phyloP scores from a whole-genome alignment of 2,113 vertebrate genomes.

The Myotis lucifugus region DNA sequence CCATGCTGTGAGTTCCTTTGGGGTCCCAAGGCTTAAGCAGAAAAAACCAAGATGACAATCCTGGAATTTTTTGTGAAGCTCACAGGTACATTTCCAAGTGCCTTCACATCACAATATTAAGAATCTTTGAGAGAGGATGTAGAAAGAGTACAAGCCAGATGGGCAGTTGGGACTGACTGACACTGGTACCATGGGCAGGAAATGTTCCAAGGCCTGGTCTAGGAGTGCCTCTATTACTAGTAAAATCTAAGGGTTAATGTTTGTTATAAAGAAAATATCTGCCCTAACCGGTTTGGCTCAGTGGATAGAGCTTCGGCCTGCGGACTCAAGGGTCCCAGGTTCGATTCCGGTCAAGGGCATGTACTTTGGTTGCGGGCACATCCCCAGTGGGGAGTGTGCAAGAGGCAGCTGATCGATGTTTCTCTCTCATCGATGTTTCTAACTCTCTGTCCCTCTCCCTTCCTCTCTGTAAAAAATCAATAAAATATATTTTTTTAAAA shows the following conservation, averaged over 20 bases:
- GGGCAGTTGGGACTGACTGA: not conserved
- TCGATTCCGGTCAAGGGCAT: too few species aligned
- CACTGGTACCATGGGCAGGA: not conserved
- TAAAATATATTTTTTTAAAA: too few species aligned
- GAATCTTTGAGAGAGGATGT: not conserved
- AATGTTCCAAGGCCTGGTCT: rapidly evolving
- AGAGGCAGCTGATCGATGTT: too few species aligned
- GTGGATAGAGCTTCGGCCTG: too few species aligned
- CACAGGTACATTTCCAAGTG: not conserved
- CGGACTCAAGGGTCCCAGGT: too few species aligned
- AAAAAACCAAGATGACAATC: conserved; percentile 8
- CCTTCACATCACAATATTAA: not conserved
- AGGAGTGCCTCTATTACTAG: not conserved
- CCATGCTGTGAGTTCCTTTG: not conserved
- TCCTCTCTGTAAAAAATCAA: too few species aligned
- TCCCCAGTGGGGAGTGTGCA: too few species aligned
- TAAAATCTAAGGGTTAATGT: not conserved
- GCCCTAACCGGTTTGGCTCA: too few species aligned
- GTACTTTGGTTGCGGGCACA: too few species aligned
- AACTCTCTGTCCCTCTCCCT: too few species aligned
- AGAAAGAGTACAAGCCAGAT: not conserved
- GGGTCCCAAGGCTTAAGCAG: not conserved
- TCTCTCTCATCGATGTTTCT: too few species aligned
- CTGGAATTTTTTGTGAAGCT: not conserved
- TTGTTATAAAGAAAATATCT: not conserved